phyloP scores from a whole-genome alignment of 2,113 vertebrate species.

The Crypturellus undulatus region DNA sequence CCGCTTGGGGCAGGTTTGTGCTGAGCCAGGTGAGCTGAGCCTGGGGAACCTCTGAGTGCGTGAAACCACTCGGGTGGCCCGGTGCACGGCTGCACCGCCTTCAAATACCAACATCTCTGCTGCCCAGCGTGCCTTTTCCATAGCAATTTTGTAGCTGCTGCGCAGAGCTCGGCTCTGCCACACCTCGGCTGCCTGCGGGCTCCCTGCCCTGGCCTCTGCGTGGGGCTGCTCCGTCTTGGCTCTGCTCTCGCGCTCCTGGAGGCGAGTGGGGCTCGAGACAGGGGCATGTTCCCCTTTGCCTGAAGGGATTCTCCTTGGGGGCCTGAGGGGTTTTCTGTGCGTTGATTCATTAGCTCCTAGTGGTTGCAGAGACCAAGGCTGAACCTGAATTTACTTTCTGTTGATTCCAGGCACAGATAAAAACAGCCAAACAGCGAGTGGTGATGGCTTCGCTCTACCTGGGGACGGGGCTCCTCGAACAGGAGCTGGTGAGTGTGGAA shows the following conservation, averaged over 20 bases:
- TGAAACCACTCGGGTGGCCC: background rate
- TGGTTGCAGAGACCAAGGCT: background rate
- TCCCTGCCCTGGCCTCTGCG: too few species aligned
- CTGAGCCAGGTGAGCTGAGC: background rate
- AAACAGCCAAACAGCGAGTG: slow-evolving; percentile 87
- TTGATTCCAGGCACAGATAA: slow-evolving; percentile 84
- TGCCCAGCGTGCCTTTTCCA: background rate
- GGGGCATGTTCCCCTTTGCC: background rate
- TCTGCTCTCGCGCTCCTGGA: background rate
- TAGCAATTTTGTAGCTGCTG: background rate
- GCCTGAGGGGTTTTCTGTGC: background rate
- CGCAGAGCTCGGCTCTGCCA: background rate
- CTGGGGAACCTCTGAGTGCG: background rate
- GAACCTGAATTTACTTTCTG: background rate
- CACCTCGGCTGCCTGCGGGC: background rate
- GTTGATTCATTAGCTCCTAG: background rate
- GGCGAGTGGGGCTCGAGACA: background rate
- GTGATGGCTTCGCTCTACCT: slow-evolving; percentile 96
- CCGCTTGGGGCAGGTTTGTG: background rate
- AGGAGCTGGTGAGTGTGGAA: slow-evolving; percentile 89
- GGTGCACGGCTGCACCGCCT: fast-evolving
- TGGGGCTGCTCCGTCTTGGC: background rate
- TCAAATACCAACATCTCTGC: background rate
- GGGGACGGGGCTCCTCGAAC: slow-evolving; percentile 91
- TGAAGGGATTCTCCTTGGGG: background rate